Evolutionary conservation across 2,797 vertebrate genomes (phyloP), one percentile per base, ranked within the genome.

Genomic region (Heteromormyrus szaboi): DNA sequence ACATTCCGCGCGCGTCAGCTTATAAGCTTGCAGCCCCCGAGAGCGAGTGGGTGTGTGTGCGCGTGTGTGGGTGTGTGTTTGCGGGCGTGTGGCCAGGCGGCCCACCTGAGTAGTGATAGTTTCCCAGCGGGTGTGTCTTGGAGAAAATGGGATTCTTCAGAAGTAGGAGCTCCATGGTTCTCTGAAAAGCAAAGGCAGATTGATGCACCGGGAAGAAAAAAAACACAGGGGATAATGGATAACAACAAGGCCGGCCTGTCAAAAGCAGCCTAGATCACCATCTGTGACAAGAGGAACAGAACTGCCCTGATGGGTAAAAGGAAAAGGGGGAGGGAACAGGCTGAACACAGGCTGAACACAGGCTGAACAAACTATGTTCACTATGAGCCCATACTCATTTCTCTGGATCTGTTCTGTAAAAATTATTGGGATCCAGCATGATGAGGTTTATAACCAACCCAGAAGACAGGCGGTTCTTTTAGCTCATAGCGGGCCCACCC

Each of bases 41-140:
- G 22, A 65, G 59, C 0, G 59, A 8, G 59, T 25, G 59, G 22
- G 59, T 19, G 65, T 72, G 65, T 72, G 65, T 12, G 29, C 0
- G 9, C 1, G 62, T 72, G 17, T 3, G 37, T n/a, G 76, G 37
- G 41, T 2, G 41, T 22, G 79, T 9, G 8, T 8, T 19, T 19
- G 54, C 54, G 5, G 19, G 29, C 6, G 44, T 22, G 79, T 50
- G 79, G 8, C 19, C 79, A 9, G 33, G 46, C 6, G n/a, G 50
- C 93, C 90, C 91, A 98, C 98, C 98, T 94, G 98, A 98, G 96
- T 99, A 99, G 95, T 99, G 98, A 93, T 99, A 99, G 90, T 94
- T 94, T 54, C 95, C 95, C 91, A 99, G 93, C 4, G 96, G 95
- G 90, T 98, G 97, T 44, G 94, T 92, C 90, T 95, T 96, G 0